phyloP scores from a whole-genome alignment of 2,888 invertebrate species.

The Leucozona laternaria region DNA sequence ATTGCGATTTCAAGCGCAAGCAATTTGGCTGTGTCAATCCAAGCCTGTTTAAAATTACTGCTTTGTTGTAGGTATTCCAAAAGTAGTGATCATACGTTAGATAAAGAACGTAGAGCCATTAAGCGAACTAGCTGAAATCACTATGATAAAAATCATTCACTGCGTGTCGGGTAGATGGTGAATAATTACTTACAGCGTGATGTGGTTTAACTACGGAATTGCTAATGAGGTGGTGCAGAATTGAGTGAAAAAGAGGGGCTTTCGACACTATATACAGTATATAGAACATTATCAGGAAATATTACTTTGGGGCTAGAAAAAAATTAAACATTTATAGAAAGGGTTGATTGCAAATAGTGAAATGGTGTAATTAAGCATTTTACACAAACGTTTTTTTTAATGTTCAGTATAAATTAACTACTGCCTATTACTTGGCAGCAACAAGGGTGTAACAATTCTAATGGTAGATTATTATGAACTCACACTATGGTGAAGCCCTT shows the following conservation, averaged over 20 bases:
- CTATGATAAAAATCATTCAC: slow-evolving; percentile 54
- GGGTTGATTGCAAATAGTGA: slow-evolving; percentile 10
- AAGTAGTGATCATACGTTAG: slow-evolving; percentile 40
- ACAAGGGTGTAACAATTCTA: slow-evolving; percentile 23
- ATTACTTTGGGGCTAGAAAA: slow-evolving; percentile 1
- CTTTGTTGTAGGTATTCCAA: not conserved
- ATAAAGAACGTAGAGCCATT: slow-evolving; percentile 53
- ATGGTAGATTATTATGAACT: not conserved
- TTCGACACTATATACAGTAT: not conserved
- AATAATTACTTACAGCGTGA: not conserved
- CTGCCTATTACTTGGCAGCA: not conserved
- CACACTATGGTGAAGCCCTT: not conserved
- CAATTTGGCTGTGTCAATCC: slow-evolving; percentile 44
- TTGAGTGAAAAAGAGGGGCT: slow-evolving; percentile 8
- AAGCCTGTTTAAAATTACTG: slow-evolving; percentile 58
- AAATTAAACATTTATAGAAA: not conserved
- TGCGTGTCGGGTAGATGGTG: slow-evolving; percentile 20
- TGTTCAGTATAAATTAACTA: not conserved
- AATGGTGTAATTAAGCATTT: slow-evolving; percentile 24
- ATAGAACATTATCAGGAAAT: slow-evolving; percentile 21
- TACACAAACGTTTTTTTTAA: slow-evolving; percentile 1
- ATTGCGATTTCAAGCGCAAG: slow-evolving; percentile 70
- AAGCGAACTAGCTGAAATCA: slow-evolving; percentile 48
- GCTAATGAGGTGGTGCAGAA: slow-evolving; percentile 32
- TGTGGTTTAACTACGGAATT: slow-evolving; percentile 32